A percentile compares a stretch with the other conserved stretches of the same genome.
Conservation (phyloP, 2,113 vertebrate species). For the Panurus biarmicus region DNA sequence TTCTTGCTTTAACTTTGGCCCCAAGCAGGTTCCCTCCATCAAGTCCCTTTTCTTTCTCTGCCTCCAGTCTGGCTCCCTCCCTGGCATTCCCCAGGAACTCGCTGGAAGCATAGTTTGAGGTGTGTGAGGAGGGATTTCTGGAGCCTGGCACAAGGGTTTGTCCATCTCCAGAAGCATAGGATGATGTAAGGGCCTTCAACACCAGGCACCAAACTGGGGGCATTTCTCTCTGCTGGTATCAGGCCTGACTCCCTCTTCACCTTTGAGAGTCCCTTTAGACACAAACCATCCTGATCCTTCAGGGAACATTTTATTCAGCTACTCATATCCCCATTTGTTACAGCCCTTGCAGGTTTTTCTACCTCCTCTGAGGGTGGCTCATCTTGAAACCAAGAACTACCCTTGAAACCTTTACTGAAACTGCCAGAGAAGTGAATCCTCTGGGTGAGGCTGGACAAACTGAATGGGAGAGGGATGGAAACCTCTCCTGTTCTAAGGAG, state of each 20-base stretch:
- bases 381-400: not conserved
- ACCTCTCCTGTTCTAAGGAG: accelerated
- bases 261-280: not conserved
- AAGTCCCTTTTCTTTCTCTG: accelerated
- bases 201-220: not conserved
- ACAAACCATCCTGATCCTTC: not conserved
- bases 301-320: not conserved
- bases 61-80: accelerated
- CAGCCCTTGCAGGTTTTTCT: accelerated
- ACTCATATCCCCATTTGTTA: accelerated
- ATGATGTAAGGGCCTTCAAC: accelerated
- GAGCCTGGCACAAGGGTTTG: accelerated
- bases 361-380: accelerated
- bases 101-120: not conserved
- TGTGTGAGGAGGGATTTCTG: accelerated
- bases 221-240: accelerated
- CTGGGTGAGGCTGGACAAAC: not conserved
- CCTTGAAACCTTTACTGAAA: accelerated
- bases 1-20: accelerated
- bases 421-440: accelerated
- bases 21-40: accelerated
- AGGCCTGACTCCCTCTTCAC: too few relatives aligned
- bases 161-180: not conserved
- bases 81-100: accelerated
- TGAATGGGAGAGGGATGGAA: accelerated